Conservation (phyloP, 1,140 invertebrate genomes). For the Brachionus angularis region DNA sequence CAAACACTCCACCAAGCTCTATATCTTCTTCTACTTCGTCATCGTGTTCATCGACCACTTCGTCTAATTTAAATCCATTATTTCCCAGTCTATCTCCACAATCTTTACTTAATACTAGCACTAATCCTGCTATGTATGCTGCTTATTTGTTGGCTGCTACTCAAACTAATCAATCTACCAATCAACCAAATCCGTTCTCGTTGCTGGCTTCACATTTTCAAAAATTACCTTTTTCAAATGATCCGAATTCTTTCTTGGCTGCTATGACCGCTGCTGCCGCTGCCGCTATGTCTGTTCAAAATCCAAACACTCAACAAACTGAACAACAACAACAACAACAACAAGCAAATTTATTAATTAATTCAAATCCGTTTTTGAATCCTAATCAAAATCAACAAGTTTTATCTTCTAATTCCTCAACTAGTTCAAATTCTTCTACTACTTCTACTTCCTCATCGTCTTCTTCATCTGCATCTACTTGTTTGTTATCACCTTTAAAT, state of each 20-base stretch:
- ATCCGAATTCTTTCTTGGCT: background rate
- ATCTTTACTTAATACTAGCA: too few relatives aligned
- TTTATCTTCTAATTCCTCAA: too few relatives aligned
- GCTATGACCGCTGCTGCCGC: background rate
- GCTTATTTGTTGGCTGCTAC: slow-evolving; percentile 11
- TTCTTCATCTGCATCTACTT: background rate
- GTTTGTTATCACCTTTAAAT: too few relatives aligned
- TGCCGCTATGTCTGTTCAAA: background rate
- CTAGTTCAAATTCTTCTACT: too few relatives aligned
- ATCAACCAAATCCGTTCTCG: background rate
- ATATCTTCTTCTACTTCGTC: background rate
- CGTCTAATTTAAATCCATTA: background rate
- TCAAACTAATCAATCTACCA: background rate
- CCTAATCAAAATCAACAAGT: too few relatives aligned
- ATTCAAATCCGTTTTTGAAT: too few relatives aligned
- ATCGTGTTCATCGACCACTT: background rate
- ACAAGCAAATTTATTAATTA: too few relatives aligned
- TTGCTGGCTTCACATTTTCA: background rate
- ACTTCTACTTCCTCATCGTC: background rate
- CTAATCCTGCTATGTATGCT: slow-evolving; percentile 32
- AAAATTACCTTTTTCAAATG: background rate
- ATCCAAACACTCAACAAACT: too few relatives aligned
- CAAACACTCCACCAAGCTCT: slow-evolving; percentile 3
- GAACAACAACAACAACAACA: too few relatives aligned
- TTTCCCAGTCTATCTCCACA: background rate